A percentile compares a stretch with the other conserved stretches of the same genome.
Evolutionary conservation across 2,113 vertebrate species (phyloP).

Genomic region (Oceanites oceanicus): DNA sequence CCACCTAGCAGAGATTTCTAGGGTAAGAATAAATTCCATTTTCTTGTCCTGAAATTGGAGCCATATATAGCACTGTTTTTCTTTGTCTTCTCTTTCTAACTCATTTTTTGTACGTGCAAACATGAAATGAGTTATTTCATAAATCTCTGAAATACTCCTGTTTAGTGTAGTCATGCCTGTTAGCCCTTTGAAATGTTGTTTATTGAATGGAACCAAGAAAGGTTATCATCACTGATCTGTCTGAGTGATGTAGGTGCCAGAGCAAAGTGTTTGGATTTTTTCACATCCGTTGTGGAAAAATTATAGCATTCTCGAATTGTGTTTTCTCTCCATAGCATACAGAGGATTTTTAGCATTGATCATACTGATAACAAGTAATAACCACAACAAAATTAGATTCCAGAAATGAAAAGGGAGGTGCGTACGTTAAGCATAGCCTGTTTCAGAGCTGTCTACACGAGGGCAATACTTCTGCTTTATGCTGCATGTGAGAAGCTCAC

Average conservation of each 20-base stretch:
- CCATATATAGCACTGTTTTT: neutral
- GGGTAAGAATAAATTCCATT: slow-evolving; percentile 80
- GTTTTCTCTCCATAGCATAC: neutral
- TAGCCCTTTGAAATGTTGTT: neutral
- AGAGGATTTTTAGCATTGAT: neutral
- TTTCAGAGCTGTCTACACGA: neutral
- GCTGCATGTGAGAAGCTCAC: neutral
- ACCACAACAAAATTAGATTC: neutral
- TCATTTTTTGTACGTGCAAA: neutral
- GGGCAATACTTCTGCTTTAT: neutral
- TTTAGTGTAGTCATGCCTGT: neutral
- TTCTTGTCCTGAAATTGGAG: neutral
- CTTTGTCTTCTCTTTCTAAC: neutral
- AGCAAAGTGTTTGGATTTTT: neutral
- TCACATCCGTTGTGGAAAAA: neutral
- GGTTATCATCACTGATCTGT: neutral
- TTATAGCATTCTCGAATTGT: neutral
- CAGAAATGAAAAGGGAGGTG: neutral
- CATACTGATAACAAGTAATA: neutral
- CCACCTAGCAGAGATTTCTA: slow-evolving; percentile 95
- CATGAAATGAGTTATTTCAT: neutral
- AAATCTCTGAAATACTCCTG: neutral
- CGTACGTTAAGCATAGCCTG: neutral
- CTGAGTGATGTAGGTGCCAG: neutral
- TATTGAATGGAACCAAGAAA: neutral